phyloP scores from a whole-genome alignment of 2,113 vertebrate genomes.

The Capreolus pygargus region DNA sequence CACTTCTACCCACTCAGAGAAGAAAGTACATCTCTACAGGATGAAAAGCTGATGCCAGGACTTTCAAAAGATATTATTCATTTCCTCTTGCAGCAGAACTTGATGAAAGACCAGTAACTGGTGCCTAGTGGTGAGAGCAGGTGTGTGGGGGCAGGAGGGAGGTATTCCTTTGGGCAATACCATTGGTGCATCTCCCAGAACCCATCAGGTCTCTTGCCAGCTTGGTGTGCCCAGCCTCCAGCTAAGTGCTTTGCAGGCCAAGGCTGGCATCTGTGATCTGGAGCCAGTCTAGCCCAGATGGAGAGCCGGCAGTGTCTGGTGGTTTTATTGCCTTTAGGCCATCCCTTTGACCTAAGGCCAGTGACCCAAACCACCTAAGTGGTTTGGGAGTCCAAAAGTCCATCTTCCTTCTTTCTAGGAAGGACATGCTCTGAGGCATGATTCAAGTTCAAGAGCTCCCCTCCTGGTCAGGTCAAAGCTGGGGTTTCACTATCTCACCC shows the following conservation, averaged over 20 bases:
- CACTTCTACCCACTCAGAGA: slow-evolving; percentile 74
- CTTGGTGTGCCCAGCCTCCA: neutral
- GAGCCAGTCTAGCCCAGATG: neutral
- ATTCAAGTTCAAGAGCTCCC: neutral
- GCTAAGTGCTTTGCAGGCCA: neutral
- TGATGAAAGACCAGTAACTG: neutral
- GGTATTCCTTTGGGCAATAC: fast-evolving
- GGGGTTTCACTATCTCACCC: neutral
- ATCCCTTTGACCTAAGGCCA: neutral
- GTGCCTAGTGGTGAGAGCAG: too few relatives aligned
- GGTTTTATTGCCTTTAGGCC: neutral
- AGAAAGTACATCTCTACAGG: slow-evolving; percentile 14
- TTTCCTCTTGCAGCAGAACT: slow-evolving; percentile 74
- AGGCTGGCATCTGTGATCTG: neutral
- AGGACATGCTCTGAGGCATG: neutral
- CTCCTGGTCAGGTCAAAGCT: neutral
- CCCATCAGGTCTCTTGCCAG: too few relatives aligned
- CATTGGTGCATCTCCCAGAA: neutral
- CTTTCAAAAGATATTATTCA: slow-evolving; percentile 81
- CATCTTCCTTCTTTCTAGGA: neutral
- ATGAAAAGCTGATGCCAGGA: slow-evolving; percentile 74
- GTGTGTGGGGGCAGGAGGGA: neutral
- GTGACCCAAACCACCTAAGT: neutral
- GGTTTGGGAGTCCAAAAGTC: neutral
- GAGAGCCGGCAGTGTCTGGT: neutral